A percentile compares a stretch with the other conserved stretches of the same genome.
Conservation (phyloP, 1,140 invertebrate genomes). For the Tetramorium alpestre region DNA sequence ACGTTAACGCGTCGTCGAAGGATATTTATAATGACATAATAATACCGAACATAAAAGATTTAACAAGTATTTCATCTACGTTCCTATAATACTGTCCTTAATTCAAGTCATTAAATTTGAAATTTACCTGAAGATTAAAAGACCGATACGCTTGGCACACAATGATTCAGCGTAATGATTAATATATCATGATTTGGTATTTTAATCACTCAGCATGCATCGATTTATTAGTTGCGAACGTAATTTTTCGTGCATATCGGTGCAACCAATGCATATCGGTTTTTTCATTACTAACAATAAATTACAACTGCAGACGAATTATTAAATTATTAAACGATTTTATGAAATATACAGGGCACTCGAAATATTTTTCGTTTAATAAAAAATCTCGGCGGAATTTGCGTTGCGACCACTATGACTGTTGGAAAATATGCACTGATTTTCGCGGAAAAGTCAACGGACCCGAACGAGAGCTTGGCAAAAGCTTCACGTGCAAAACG, state of each 20-base stretch:
- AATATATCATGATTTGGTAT: not conserved
- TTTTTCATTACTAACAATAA: too few relatives aligned
- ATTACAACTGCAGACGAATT: not conserved
- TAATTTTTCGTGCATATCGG: not conserved
- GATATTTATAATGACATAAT: constrained; percentile 20
- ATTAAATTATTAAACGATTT: not conserved
- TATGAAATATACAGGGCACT: not conserved
- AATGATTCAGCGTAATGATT: not conserved
- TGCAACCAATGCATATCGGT: not conserved
- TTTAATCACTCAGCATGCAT: not conserved
- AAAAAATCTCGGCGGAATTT: not conserved
- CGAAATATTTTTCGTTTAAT: not conserved
- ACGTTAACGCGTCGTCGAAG: not conserved
- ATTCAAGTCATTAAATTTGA: constrained; percentile 13
- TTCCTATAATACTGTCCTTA: not conserved
- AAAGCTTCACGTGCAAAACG: constrained; percentile 52
- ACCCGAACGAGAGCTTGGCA: constrained; percentile 50
- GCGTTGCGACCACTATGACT: not conserved
- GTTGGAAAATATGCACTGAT: constrained; percentile 27
- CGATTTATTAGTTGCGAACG: constrained; percentile 2
- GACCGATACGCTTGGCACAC: not conserved
- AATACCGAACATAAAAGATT: not conserved
- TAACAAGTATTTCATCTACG: not conserved
- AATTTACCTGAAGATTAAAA: not conserved
- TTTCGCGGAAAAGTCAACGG: constrained; percentile 64